Evolutionary conservation across 2,113 vertebrate genomes (phyloP).

Genomic region (Nettapus auritus): DNA sequence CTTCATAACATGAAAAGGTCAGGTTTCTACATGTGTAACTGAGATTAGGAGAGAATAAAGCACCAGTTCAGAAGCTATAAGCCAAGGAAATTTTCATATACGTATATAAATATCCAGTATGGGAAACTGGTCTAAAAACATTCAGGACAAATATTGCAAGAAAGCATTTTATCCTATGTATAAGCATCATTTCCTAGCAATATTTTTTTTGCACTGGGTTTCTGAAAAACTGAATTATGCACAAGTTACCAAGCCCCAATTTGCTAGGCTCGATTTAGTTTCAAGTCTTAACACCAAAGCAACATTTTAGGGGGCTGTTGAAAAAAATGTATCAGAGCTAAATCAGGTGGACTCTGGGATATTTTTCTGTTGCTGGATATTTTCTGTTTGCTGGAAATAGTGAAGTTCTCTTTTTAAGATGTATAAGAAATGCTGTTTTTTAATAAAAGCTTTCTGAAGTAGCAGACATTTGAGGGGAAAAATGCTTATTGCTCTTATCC

Average conservation of each 20-base stretch:
- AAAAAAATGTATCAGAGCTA: neutral
- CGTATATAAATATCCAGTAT: neutral
- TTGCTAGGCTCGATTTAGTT: neutral
- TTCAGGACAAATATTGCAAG: neutral
- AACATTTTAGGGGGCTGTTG: neutral
- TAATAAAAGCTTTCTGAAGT: neutral
- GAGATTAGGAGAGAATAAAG: neutral
- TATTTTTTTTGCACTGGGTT: neutral
- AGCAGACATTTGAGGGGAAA: neutral
- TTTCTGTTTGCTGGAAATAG: neutral
- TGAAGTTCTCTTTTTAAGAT: neutral
- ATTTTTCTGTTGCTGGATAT: neutral
- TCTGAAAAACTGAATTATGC: neutral
- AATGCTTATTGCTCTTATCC: neutral
- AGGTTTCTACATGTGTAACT: neutral
- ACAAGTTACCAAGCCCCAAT: rapidly evolving
- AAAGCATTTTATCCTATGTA: neutral
- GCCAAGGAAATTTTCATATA: neutral
- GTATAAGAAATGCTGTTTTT: neutral
- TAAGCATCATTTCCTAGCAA: neutral
- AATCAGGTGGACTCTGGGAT: neutral
- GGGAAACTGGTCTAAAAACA: neutral
- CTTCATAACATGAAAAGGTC: neutral
- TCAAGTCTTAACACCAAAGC: neutral
- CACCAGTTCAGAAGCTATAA: neutral